Percentiles rank a stretch among this genome's conserved stretches.
phyloP scores from a whole-genome alignment of 2,888 invertebrate species.

The Tetranychus truncatus region DNA sequence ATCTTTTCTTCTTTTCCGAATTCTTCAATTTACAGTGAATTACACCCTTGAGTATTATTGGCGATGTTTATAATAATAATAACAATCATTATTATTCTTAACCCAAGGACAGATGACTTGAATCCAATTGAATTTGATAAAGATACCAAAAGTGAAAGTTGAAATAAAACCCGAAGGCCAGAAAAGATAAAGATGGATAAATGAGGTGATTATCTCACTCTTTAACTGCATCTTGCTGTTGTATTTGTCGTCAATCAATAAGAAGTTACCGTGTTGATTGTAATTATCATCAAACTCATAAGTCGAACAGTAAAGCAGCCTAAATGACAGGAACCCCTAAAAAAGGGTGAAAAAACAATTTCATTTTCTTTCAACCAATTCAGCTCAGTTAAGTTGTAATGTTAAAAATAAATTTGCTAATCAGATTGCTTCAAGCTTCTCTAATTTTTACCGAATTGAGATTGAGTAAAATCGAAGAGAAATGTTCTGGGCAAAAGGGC shows the following conservation, averaged over 20 bases:
- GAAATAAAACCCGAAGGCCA: neutral
- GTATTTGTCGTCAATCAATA: neutral
- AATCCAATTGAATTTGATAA: neutral
- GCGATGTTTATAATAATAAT: neutral
- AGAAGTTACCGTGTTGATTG: neutral
- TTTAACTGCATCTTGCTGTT: neutral
- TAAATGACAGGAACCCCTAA: neutral
- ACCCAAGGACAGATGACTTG: neutral
- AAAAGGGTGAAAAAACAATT: neutral
- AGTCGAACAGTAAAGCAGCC: neutral
- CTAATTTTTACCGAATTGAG: neutral
- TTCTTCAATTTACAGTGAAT: too few species aligned
- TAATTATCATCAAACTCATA: neutral
- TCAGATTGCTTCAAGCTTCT: neutral
- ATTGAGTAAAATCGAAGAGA: neutral
- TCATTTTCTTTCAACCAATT: neutral
- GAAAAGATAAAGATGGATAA: neutral
- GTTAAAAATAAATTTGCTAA: neutral
- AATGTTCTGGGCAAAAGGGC: too few species aligned
- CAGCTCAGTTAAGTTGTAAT: neutral
- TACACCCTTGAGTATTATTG: too few species aligned
- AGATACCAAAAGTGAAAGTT: neutral
- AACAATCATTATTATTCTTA: neutral
- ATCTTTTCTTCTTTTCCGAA: too few species aligned
- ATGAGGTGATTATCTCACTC: neutral